Percentiles rank a stretch among this genome's conserved stretches.
phyloP scores from a whole-genome alignment of 2,113 vertebrate genomes.

The Noturus placidus region DNA sequence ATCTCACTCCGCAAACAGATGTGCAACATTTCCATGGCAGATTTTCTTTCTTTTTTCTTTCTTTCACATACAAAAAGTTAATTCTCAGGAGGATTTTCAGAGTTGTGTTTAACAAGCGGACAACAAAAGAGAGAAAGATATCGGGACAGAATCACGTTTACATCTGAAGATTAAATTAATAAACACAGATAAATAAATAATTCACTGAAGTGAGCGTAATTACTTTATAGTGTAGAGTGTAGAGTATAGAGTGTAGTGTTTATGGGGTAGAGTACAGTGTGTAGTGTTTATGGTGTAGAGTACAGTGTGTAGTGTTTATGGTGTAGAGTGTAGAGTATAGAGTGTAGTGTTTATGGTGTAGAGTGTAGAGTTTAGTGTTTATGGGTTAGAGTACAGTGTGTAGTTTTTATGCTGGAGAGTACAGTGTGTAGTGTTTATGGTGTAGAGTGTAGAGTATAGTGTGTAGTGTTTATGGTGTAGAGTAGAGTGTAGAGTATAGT shows the following conservation, averaged over 20 bases:
- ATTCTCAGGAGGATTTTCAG: slow-evolving; percentile 63
- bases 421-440: neutral
- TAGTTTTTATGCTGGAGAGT: neutral
- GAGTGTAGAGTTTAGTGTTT: neutral
- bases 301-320: neutral
- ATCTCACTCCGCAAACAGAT: slow-evolving; percentile 60
- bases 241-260: neutral
- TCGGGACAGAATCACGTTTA: neutral
- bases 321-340: neutral
- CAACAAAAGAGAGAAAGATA: neutral
- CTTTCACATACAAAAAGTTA: slow-evolving; percentile 32
- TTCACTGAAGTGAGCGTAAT: neutral
- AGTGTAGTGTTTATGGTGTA: neutral
- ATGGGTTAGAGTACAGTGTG: neutral
- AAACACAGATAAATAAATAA: neutral
- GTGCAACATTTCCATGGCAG: slow-evolving; percentile 66
- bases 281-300: neutral
- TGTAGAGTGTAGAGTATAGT: neutral
- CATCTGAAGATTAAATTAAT: neutral
- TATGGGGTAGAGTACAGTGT: neutral
- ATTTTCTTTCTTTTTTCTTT: slow-evolving; percentile 38
- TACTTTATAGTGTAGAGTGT: neutral
- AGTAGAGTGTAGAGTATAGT: neutral
- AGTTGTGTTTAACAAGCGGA: slow-evolving; percentile 62
- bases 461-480: neutral